Base-by-base conservation (phyloP, 2,113 vertebrate species). In the Tetraodon nigroviridis region DNA sequence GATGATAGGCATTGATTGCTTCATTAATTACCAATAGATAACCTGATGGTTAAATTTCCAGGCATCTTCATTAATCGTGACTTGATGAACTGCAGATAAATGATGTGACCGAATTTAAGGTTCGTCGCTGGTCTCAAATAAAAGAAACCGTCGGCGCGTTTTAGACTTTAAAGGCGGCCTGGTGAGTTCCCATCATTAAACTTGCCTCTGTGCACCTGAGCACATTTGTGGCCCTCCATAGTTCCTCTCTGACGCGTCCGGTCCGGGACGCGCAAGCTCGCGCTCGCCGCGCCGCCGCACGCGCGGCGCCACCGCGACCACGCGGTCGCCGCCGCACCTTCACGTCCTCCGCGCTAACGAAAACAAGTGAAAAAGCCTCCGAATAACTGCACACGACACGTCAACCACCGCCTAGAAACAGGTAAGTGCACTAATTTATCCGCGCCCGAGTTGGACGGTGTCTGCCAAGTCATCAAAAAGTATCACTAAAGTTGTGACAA, bases 401-500 rank as follows among this genome's bases (percentile, higher is more conserved):
- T 10, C 12, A 27, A 45, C 22, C 2, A n/a, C n/a, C 3, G 2
- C 0, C 5, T 2, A 6, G 5, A 6, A 45, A n/a, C 50, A 20
- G 7, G 0, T 1, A 0, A 0, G 18, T 13, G 32, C 19, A 17
- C 6, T 44, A 0, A 18, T 37, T 3, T 21, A 2, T 44, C 6
- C 21, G 7, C 11, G 1, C 3, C 1, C 22, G 3, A 29, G 11
- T 14, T 14, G 27, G 32, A 37, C 32, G 53, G 42, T 41, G 7
- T n/a, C 18, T 2, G 44, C 49, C 40, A 6, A 10, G 45, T 51
- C 27, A 58, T 71, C 56, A 58, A 57, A 53, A 74, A 75, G 51
- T 55, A 51, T 2, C 17, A 49, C 19, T 69, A 76, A 85, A 87
- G 80, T 82, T 84, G 45, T 54, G 56, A 55, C 50, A 51, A 72